phyloP scores from a whole-genome alignment of 2,888 invertebrate species.

The Tridacna crocea region DNA sequence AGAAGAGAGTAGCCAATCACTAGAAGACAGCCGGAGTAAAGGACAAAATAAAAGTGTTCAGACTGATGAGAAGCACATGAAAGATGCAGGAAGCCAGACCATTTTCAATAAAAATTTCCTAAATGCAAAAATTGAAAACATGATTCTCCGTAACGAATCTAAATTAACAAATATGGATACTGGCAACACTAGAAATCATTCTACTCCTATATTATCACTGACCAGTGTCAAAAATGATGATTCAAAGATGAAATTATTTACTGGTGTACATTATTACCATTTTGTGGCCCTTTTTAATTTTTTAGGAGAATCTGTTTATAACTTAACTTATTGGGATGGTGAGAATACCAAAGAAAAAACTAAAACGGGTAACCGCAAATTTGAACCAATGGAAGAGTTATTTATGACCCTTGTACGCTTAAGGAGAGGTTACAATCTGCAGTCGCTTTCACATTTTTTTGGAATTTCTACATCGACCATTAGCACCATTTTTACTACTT shows the following conservation, averaged over 20 bases:
- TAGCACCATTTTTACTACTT: conserved; percentile 1
- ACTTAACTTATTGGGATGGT: conserved; percentile 6
- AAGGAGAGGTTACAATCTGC: neutral
- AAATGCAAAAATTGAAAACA: conserved; percentile 3
- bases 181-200: neutral
- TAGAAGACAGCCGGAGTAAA: neutral
- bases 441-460: neutral
- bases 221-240: neutral
- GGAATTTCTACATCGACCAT: neutral
- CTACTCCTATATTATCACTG: neutral
- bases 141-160: neutral
- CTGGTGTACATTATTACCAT: neutral
- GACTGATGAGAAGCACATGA: neutral
- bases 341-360: neutral
- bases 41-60: neutral
- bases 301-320: neutral
- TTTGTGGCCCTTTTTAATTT: neutral
- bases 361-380: neutral
- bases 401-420: neutral
- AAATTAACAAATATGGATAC: too few species aligned
- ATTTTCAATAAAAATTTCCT: neutral
- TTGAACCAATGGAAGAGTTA: neutral
- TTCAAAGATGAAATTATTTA: conserved; percentile 1
- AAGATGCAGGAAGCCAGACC: neutral
- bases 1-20: too few species aligned